Percentiles rank a stretch among this genome's conserved stretches.
Conservation (phyloP, 2,113 vertebrate species). For the Nannospalax galili region DNA sequence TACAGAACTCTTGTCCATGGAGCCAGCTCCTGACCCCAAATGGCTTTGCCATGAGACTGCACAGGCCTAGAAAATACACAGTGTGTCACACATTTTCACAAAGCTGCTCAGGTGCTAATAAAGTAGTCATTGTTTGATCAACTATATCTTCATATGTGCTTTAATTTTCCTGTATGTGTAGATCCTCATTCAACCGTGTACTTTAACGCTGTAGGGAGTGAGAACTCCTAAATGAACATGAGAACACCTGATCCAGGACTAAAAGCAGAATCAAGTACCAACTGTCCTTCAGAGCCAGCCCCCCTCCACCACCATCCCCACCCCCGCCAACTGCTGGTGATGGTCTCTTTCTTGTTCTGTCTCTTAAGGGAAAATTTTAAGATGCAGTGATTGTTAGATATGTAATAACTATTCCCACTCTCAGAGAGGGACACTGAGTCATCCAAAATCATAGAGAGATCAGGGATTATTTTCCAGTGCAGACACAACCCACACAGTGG, state of each 20-base stretch:
- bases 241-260: background rate
- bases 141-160: background rate
- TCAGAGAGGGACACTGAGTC: background rate
- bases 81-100: background rate
- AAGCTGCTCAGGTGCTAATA: background rate
- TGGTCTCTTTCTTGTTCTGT: background rate
- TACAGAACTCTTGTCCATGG: background rate
- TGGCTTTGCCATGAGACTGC: background rate
- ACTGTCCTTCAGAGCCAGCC: background rate
- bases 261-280: background rate
- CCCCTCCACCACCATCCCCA: no score
- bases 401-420: background rate
- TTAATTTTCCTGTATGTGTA: background rate
- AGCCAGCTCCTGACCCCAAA: background rate
- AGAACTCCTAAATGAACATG: background rate
- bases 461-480: background rate
- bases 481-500: background rate
- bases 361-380: background rate
- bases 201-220: conserved; percentile 13
- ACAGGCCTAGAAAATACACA: fast-evolving
- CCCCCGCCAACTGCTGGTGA: background rate
- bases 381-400: background rate
- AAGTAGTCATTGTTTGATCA: background rate
- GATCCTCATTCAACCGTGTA: conserved; percentile 16
- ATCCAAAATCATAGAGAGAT: background rate